Evolutionary conservation across 2,888 invertebrate species (phyloP).

Genomic region (Drosophila fungiperda): DNA sequence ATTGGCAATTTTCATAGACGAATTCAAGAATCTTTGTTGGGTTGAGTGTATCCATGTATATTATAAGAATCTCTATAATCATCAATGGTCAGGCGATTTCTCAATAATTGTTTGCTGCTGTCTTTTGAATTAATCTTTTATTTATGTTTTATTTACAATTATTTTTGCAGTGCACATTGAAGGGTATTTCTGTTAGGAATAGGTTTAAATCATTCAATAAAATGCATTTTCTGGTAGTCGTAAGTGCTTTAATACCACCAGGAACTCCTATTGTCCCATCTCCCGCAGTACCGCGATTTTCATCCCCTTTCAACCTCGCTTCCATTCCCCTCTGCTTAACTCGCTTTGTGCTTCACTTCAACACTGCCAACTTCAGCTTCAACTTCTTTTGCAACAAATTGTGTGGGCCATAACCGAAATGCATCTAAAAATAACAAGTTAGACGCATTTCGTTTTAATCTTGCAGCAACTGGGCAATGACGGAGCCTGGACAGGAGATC

Average conservation of each 20-base stretch:
- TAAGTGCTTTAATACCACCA: slow-evolving; percentile 18
- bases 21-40: background rate
- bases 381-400: slow-evolving; percentile 71
- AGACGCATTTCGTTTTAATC: slow-evolving; percentile 66
- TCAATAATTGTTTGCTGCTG: background rate
- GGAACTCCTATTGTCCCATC: slow-evolving; percentile 3
- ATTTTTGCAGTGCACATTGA: background rate
- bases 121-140: background rate
- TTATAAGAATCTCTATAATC: background rate
- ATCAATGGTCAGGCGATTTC: background rate
- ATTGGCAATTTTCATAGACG: background rate
- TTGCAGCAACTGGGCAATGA: slow-evolving; percentile 35
- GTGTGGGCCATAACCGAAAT: slow-evolving; percentile 42
- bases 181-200: background rate
- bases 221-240: slow-evolving; percentile 20
- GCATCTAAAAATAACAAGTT: slow-evolving; percentile 19
- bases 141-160: slow-evolving; percentile 14
- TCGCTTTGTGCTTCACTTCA: slow-evolving; percentile 7
- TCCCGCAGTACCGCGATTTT: background rate
- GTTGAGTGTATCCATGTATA: background rate
- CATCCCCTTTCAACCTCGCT: background rate
- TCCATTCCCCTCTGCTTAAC: background rate
- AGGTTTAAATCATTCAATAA: slow-evolving; percentile 17
- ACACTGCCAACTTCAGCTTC: slow-evolving; percentile 59
- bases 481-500: background rate